Conservation (phyloP, 1,140 invertebrate species). For the Nasonia longicornis region DNA sequence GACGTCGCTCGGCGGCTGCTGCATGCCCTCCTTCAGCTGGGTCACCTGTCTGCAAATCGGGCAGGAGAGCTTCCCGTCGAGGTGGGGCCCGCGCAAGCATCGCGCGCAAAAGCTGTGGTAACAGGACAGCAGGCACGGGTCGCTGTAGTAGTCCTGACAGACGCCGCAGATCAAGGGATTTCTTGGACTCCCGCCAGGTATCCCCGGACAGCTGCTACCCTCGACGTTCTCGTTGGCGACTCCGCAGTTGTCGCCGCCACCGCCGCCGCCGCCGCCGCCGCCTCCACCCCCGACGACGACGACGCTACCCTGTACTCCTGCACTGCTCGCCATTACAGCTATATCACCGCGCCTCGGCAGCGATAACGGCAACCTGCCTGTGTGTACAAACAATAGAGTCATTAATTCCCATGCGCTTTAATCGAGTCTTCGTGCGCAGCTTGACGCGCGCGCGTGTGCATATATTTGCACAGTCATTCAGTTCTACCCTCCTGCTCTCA, state of each 20-base stretch:
- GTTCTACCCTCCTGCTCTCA: no score
- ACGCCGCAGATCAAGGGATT: slow-evolving; percentile 77
- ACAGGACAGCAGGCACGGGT: slow-evolving; percentile 77
- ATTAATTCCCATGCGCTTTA: no score
- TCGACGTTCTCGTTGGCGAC: background rate
- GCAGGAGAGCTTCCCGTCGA: slow-evolving; percentile 75
- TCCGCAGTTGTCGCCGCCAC: background rate
- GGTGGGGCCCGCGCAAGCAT: slow-evolving; percentile 73
- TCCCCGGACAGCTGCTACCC: background rate
- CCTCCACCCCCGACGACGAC: background rate
- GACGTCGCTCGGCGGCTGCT: slow-evolving; percentile 73
- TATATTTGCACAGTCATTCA: no score
- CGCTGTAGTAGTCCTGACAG: slow-evolving; percentile 78
- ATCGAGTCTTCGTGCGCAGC: no score
- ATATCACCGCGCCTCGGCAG: background rate
- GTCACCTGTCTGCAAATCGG: slow-evolving; percentile 77
- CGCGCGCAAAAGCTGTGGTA: slow-evolving; percentile 79
- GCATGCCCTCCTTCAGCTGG: slow-evolving; percentile 72
- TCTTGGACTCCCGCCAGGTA: slow-evolving; percentile 52
- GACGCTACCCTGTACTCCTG: background rate
- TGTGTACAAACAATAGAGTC: no score
- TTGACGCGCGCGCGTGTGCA: no score
- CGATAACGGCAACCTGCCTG: no score
- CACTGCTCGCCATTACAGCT: slow-evolving; percentile 1
- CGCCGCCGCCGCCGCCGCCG: background rate